Conservation (phyloP, 2,113 vertebrate species). For the Austrofundulus limnaeus region DNA sequence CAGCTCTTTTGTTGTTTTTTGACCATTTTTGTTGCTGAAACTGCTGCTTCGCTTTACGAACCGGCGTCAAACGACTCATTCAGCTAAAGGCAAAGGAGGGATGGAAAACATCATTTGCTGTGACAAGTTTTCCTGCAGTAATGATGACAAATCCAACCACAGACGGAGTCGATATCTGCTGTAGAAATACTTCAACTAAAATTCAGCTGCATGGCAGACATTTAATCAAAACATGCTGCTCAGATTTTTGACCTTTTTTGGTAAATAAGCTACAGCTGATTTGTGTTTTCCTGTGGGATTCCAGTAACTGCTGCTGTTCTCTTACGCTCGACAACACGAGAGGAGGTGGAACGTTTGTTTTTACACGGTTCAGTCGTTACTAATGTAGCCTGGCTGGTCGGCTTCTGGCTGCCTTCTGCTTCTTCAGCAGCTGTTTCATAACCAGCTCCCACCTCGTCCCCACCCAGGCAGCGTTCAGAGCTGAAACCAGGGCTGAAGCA, state of each 20-base stretch:
- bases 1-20: background rate
- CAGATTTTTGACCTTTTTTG: constrained; percentile 1
- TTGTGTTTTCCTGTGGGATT: background rate
- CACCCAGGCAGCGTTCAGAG: constrained; percentile 24
- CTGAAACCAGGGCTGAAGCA: background rate
- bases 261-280: background rate
- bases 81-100: constrained; percentile 20
- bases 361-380: constrained; percentile 43
- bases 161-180: constrained; percentile 16
- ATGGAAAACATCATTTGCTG: constrained; percentile 22
- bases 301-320: background rate
- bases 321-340: background rate
- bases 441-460: constrained; percentile 42
- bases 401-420: constrained; percentile 69
- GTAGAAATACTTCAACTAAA: constrained; percentile 27
- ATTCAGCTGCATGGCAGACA: background rate
- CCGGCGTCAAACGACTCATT: constrained; percentile 8
- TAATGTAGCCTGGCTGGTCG: constrained; percentile 55
- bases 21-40: constrained; percentile 10
- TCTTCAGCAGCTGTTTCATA: constrained; percentile 53
- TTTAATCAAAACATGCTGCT: constrained; percentile 15
- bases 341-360: constrained; percentile 15
- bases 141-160: constrained; percentile 37
- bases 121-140: constrained; percentile 12
- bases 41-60: constrained; percentile 23